Conservation (phyloP, 2,888 invertebrate genomes). For the Aporophyla lueneburgensis region DNA sequence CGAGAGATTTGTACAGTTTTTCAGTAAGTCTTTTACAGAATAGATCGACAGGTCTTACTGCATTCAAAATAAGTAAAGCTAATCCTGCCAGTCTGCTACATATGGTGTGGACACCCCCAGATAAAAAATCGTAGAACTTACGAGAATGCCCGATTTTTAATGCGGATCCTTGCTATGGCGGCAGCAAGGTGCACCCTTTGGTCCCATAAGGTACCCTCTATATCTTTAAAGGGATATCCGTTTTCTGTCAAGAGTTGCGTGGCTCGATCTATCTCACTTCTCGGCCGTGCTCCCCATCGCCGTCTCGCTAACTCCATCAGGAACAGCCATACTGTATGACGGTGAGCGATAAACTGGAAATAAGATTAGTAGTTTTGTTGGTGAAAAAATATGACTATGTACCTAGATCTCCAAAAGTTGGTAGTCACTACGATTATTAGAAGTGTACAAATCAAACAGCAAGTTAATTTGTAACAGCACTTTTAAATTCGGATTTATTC, state of each 20-base stretch:
- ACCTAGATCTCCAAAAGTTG: neutral
- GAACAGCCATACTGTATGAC: constrained; percentile 91
- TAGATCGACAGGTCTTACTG: neutral
- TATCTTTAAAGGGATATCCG: constrained; percentile 85
- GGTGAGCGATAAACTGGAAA: constrained; percentile 76
- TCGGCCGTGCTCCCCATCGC: constrained; percentile 87
- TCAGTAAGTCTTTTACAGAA: neutral
- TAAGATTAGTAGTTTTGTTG: neutral
- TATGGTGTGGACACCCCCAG: neutral
- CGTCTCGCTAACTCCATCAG: constrained; percentile 93
- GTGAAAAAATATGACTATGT: neutral
- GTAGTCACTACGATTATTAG: no score
- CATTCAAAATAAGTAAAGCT: neutral
- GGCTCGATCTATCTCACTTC: constrained; percentile 79
- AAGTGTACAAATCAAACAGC: neutral
- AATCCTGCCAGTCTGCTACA: neutral
- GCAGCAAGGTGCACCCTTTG: constrained; percentile 94
- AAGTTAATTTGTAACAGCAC: neutral
- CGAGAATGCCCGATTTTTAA: constrained; percentile 93
- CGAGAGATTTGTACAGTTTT: neutral
- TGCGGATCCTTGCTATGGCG: constrained; percentile 94
- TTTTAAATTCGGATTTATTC: neutral
- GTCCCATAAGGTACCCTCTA: constrained; percentile 92
- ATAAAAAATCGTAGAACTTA: constrained; percentile 75
- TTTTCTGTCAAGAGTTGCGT: constrained; percentile 75